phyloP scores from a whole-genome alignment of 2,113 vertebrate genomes.

The Leptobrachium ailaonicum region DNA sequence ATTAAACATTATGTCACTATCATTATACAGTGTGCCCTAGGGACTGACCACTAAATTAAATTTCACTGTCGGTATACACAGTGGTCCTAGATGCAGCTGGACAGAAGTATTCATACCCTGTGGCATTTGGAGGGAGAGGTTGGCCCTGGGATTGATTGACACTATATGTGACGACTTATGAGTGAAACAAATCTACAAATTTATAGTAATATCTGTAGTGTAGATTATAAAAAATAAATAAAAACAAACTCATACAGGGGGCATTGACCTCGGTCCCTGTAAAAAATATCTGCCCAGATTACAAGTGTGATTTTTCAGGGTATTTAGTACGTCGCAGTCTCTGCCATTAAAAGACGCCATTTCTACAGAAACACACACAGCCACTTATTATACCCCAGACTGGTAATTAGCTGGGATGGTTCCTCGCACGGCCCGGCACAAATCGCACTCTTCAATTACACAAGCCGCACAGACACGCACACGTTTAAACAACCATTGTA shows the following conservation, averaged over 20 bases:
- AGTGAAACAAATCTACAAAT: no score
- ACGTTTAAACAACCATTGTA: not conserved
- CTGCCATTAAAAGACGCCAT: conserved; percentile 4
- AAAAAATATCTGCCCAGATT: not conserved
- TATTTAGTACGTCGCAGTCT: conserved; percentile 26
- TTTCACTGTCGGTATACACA: no score
- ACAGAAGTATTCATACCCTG: no score
- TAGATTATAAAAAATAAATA: not conserved
- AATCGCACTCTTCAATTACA: not conserved
- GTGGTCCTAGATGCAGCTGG: no score
- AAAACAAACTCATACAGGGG: conserved; percentile 3
- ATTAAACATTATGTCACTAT: no score
- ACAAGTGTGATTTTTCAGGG: not conserved
- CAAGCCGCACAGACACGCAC: not conserved
- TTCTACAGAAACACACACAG: conserved; percentile 14
- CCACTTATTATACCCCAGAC: conserved; percentile 42
- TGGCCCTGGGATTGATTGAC: no score
- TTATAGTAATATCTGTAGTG: not conserved
- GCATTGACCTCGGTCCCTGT: not conserved
- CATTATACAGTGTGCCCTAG: no score
- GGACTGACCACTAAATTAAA: no score
- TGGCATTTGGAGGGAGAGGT: no score
- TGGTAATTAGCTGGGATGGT: conserved; percentile 37
- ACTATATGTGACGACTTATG: no score
- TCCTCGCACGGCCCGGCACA: conserved; percentile 21